Percentiles rank a stretch among this genome's conserved stretches.
Conservation (phyloP, 1,140 invertebrate species). For the Oryctes rhinoceros region DNA sequence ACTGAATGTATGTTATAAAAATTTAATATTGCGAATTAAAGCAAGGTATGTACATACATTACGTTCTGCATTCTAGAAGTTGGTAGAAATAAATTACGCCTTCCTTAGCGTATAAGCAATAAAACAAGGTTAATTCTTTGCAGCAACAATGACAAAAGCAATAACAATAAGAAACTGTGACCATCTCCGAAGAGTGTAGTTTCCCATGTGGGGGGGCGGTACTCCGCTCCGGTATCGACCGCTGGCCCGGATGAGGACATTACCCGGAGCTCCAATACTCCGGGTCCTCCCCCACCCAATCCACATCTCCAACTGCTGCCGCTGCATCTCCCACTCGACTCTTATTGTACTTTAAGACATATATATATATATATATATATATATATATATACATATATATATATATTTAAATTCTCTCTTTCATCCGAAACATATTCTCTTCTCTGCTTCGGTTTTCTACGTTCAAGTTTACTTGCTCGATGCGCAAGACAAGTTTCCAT, state of each 20-base stretch:
- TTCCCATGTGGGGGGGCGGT: constrained; percentile 38
- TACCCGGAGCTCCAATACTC: constrained; percentile 41
- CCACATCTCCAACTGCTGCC: constrained; percentile 40
- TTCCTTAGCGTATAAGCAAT: background rate
- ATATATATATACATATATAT: too few relatives aligned
- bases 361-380: too few relatives aligned
- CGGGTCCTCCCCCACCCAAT: constrained; percentile 38
- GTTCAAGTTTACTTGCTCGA: background rate
- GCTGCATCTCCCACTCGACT: constrained; percentile 38
- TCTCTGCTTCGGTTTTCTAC: background rate
- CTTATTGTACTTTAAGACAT: constrained; percentile 40
- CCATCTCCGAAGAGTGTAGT: constrained; percentile 31
- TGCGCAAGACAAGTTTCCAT: background rate
- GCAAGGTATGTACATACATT: too few relatives aligned
- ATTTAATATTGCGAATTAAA: too few relatives aligned
- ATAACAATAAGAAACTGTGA: constrained; percentile 41
- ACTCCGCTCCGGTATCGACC: constrained; percentile 37
- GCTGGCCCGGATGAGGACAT: constrained; percentile 40
- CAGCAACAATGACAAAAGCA: constrained; percentile 39
- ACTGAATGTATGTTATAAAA: too few relatives aligned
- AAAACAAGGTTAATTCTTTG: constrained; percentile 11
- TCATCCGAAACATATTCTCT: background rate
- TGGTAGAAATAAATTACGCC: background rate
- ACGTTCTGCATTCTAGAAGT: background rate
- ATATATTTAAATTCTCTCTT: constrained; percentile 37